Conservation (phyloP, 1,140 invertebrate genomes). For the Macrostomum lignano region DNA sequence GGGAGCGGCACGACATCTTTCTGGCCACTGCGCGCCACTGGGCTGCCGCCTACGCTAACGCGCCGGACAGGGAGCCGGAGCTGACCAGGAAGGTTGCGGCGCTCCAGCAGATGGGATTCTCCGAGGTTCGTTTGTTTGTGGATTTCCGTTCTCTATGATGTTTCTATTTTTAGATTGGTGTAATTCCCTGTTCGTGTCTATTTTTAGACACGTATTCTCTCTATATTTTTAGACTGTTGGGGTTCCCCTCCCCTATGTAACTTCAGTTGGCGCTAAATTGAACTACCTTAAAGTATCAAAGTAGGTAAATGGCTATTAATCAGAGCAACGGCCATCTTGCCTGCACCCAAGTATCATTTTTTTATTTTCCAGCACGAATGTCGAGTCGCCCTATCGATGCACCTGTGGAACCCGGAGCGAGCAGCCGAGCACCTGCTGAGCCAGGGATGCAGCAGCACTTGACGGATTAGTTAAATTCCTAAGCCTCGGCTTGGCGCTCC, state of each 20-base stretch:
- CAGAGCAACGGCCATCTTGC: background rate
- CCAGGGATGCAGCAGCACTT: too few species aligned
- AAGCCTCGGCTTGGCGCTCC: too few species aligned
- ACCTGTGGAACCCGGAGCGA: slow-evolving; percentile 2
- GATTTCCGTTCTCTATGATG: background rate
- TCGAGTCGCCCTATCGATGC: slow-evolving; percentile 4
- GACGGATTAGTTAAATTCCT: too few species aligned
- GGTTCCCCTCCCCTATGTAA: background rate
- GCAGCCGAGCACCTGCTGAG: slow-evolving; percentile 3
- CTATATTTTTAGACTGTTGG: background rate
- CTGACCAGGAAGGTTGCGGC: background rate
- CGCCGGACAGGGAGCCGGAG: slow-evolving; percentile 6
- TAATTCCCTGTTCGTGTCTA: too few species aligned
- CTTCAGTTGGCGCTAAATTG: background rate
- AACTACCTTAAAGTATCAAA: background rate
- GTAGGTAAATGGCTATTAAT: background rate
- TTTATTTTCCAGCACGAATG: slow-evolving; percentile 2
- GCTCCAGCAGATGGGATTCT: slow-evolving; percentile 1
- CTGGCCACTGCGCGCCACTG: slow-evolving; percentile 63
- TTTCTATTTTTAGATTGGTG: too few species aligned
- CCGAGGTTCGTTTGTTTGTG: background rate
- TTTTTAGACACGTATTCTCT: background rate
- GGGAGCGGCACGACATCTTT: slow-evolving; percentile 57
- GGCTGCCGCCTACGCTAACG: slow-evolving; percentile 63
- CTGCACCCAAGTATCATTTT: too few species aligned